Evolutionary conservation across 2,113 vertebrate genomes (phyloP), one percentile per base, ranked within the genome.

Genomic region (Rattus rattus): DNA sequence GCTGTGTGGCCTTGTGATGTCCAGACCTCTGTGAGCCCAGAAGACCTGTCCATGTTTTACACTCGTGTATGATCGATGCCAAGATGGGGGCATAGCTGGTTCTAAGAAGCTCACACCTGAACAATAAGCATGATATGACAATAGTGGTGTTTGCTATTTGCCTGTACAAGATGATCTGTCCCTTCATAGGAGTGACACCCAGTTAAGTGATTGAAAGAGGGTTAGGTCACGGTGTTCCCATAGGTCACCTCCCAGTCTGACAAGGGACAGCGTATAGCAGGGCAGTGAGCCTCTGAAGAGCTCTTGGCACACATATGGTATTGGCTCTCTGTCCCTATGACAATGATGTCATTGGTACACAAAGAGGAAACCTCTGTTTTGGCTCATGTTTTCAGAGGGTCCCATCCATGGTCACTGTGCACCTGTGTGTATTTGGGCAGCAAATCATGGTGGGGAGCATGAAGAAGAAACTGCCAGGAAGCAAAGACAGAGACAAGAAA

Each of bases 41-140:
- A 56, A 59, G 24, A 12, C 63, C 9, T 54, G 17, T 0, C 61
- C 65, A 52, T 17, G 16, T 0, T 52, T 52, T 69, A 43, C 49
- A 70, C 30, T 33, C 3, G 8, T 26, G 52, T 22, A 22, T 33
- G 13, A 24, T 7, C 12, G 0, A 10, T 76, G 70, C 0, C 0
- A 47, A 28, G 83, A 8, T 2, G 5, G 54, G 43, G 52, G 24
- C 33, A 30, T 52, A 20, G 9, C 86, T 61, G 7, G 54, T 43
- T 43, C 59, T 36, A 19, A 7, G 80, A 63, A n/a, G 28, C 54
- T 61, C 36, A 36, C 22, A 12, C 22, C 26, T n/a, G 16, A 61
- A 26, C 65, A 7, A 8, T 39, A 26, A n/a, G 4, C 72, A 76
- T 24, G 43, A 43, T n/a, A 47, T 16, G 14, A 61, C 54, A 5